Evolutionary conservation across 2,797 vertebrate genomes (phyloP).

Genomic region (Epinephelus coioides): DNA sequence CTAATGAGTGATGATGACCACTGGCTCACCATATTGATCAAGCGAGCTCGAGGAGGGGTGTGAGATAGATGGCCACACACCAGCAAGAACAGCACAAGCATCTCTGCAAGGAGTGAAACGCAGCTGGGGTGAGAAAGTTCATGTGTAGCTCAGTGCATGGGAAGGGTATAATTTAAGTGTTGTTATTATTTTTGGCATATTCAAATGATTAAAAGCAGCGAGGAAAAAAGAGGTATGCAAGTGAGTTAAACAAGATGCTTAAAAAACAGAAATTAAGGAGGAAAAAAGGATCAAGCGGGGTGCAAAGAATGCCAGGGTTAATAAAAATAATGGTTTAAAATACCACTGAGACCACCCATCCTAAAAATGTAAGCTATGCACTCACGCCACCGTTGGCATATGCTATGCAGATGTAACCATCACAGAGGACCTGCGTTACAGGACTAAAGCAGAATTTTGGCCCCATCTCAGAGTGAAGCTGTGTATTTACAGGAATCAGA

Average conservation of each 20-base stretch:
- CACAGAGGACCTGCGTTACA: slow-evolving; percentile 37
- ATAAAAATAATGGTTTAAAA: slow-evolving; percentile 78
- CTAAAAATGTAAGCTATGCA: slow-evolving; percentile 76
- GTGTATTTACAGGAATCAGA: slow-evolving; percentile 56
- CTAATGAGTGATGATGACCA: slow-evolving; percentile 79
- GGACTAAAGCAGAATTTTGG: slow-evolving; percentile 37
- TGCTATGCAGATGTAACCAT: slow-evolving; percentile 79
- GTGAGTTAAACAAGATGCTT: slow-evolving; percentile 49
- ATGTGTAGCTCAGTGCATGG: neutral
- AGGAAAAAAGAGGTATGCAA: slow-evolving; percentile 26
- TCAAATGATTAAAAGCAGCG: slow-evolving; percentile 50
- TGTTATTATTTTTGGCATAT: slow-evolving; percentile 47
- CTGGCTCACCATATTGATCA: slow-evolving; percentile 79
- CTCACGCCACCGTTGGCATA: slow-evolving; percentile 75
- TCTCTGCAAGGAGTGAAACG: slow-evolving; percentile 30
- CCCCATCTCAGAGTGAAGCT: slow-evolving; percentile 34
- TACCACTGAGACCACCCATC: slow-evolving; percentile 77
- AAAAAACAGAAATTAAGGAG: slow-evolving; percentile 53
- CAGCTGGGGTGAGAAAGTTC: slow-evolving; percentile 33
- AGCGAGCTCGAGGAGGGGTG: slow-evolving; percentile 47
- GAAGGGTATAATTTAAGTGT: slow-evolving; percentile 5
- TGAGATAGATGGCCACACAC: slow-evolving; percentile 66
- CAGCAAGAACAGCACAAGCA: slow-evolving; percentile 32
- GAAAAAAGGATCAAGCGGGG: slow-evolving; percentile 56
- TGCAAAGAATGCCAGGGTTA: slow-evolving; percentile 72